Conservation (phyloP, 2,888 invertebrate genomes). For the Aphidoletes aphidimyza region DNA sequence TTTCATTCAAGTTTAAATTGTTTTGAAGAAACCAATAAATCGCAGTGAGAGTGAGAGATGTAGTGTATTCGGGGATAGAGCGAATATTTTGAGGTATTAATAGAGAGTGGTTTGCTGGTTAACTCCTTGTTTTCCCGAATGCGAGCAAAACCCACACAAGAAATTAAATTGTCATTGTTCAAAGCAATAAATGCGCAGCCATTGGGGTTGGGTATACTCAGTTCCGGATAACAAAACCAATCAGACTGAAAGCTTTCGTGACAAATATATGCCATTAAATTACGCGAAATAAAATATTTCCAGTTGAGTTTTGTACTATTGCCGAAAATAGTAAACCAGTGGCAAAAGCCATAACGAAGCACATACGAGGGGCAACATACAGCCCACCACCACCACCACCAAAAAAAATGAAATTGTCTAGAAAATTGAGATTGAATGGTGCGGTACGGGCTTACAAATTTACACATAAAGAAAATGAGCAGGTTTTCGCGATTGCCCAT, state of each 20-base stretch:
- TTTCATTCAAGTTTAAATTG: no score
- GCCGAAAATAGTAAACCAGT: neutral
- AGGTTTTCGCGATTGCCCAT: neutral
- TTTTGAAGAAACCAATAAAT: no score
- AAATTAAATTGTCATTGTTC: conserved; percentile 7
- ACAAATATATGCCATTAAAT: conserved; percentile 5
- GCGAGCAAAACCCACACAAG: neutral
- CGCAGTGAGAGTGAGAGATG: no score
- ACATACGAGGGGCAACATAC: no score
- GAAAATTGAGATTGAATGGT: no score
- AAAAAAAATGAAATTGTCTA: no score
- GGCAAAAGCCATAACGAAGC: no score
- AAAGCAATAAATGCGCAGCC: conserved; percentile 18
- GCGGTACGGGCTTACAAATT: neutral
- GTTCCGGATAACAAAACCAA: conserved; percentile 40
- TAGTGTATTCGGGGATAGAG: no score
- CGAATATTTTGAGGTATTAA: no score
- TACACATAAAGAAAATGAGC: conserved; percentile 3
- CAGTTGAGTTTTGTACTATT: neutral
- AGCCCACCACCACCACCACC: no score
- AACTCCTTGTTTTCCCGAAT: neutral
- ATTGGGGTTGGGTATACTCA: neutral
- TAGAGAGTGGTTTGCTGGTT: no score
- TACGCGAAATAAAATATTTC: conserved; percentile 8
- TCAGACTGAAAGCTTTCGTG: conserved; percentile 42